Evolutionary conservation across 2,113 vertebrate species (phyloP), one percentile per base, ranked within the genome.

Genomic region (Clupea harengus): DNA sequence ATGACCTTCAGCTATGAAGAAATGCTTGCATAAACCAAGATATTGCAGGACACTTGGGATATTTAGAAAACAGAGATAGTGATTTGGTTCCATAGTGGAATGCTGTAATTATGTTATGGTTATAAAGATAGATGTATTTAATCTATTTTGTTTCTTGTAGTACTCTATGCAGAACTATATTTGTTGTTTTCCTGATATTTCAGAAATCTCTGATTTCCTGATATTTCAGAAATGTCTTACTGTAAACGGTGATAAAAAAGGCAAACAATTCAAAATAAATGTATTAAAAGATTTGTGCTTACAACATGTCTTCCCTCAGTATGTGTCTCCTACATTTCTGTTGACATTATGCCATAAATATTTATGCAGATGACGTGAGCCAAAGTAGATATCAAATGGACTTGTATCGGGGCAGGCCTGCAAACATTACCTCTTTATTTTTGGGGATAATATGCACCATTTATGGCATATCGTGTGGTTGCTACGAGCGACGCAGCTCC

Each of bases 331-430:
- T 8, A 28, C 39, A 11, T 9, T 32, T 75, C 7, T 15, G 72
- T 78, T 78, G 72, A 78, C 28, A 39, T 78, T 32, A 32, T 15
- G 15, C 39, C 72, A 78, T 78, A 78, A 78, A 78, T 78, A 78
- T 78, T 78, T 78, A 44, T 39, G 72, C 28, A 78, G 11, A 10
- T 78, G 32, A 15, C 72, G 13, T 78, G 72, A 13, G 67, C 67
- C 64, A 67, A 28, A 67, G n/a, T 8, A 32, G 25, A 78, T 78
- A 78, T 32, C 2, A 39, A 17, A 17, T 32, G 10, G 9, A 17
- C 5, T 78, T 32, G 72, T 78, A 39, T 78, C 18, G 18, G 28
- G 72, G 25, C 28, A 78, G 72, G 13, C 11, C 28, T 32, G 28
- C 4, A 4, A 17, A 32, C 10, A 32, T 25, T 1, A n/a, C 64